These are phyloP conservation scores for Anthoscopus minutus DNA, from an alignment of 2,113 vertebrate species.

Conservation along the genomic window DNA sequence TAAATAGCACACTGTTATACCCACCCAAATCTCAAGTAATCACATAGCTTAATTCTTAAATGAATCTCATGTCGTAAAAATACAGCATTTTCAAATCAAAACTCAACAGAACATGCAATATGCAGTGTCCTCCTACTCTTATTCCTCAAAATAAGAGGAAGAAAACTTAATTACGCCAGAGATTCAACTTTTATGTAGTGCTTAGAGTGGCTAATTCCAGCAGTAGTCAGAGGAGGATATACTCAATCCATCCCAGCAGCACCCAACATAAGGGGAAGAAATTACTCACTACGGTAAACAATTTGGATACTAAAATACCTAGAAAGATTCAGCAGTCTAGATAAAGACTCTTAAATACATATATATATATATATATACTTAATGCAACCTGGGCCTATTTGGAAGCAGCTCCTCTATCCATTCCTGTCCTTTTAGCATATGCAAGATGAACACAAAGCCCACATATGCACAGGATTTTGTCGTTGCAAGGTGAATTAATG, in stretches of 20 bases:
- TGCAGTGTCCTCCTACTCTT: neutral
- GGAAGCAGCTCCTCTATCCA: neutral
- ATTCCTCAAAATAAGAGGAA: constrained; percentile 16
- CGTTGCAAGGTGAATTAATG: neutral
- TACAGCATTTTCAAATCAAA: neutral
- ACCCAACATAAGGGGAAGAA: neutral
- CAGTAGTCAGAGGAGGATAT: neutral
- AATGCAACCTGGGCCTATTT: neutral
- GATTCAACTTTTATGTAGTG: neutral
- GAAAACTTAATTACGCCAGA: neutral
- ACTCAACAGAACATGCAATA: neutral
- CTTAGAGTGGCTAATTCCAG: neutral
- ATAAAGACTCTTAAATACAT: too few species aligned
- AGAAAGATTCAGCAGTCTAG: neutral
- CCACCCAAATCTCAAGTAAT: neutral
- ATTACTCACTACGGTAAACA: neutral
- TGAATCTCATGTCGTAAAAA: neutral
- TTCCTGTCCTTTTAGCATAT: neutral
- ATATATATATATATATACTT: neutral
- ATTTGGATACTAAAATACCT: neutral
- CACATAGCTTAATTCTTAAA: neutral
- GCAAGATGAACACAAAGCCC: neutral
- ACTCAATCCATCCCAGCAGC: neutral
- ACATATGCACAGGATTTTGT: neutral
- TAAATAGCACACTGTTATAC: neutral